Conservation (phyloP, 2,113 vertebrate genomes). For the Pomatorhinus ruficollis region DNA sequence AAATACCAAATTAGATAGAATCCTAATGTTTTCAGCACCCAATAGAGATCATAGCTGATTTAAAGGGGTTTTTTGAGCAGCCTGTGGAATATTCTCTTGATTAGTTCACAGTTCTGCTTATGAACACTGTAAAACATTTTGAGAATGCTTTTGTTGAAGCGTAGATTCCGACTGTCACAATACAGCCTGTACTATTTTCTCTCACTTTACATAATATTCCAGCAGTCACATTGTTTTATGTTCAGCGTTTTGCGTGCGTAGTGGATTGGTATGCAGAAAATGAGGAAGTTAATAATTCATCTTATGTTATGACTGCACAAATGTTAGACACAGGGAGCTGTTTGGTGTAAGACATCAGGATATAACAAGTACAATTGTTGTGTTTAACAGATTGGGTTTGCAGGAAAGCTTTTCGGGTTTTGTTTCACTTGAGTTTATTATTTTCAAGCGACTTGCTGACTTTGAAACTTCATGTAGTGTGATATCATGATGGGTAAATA, state of each 20-base stretch:
- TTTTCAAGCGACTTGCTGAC: not conserved
- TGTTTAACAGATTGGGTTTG: not conserved
- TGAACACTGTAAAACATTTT: not conserved
- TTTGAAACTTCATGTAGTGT: not conserved
- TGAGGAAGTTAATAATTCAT: not conserved
- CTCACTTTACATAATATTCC: not conserved
- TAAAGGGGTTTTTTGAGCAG: not conserved
- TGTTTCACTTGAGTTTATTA: not conserved
- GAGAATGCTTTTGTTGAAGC: not conserved
- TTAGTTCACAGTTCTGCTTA: not conserved
- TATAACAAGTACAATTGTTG: not conserved
- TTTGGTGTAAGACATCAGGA: not conserved
- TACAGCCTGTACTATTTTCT: not conserved
- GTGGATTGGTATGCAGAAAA: not conserved
- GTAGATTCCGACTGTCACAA: not conserved
- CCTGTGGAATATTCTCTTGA: not conserved
- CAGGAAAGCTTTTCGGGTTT: not conserved
- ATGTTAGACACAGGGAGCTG: not conserved
- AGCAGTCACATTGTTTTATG: not conserved
- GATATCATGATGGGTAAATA: not conserved
- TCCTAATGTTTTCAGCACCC: not conserved
- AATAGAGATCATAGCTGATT: not conserved
- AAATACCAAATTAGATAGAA: not conserved
- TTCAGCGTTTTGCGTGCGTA: not conserved
- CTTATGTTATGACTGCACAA: not conserved